These are phyloP conservation scores for Acipenser oxyrinchus DNA, from an alignment of 2,797 vertebrate species.

Conservation along the genomic window DNA sequence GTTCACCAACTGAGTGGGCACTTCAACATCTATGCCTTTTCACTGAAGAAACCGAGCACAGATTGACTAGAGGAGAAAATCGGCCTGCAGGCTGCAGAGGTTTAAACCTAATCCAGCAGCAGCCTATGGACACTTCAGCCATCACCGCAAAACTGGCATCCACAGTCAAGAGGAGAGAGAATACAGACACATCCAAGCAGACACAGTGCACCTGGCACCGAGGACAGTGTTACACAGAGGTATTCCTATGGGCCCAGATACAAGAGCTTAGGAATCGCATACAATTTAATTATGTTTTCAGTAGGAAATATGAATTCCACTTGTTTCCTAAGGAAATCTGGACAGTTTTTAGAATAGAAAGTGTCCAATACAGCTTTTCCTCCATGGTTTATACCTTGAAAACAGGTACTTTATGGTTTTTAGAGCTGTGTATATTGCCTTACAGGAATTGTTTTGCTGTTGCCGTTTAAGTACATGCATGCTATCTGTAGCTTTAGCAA, in stretches of 20 bases:
- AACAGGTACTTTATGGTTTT: slow-evolving; percentile 4
- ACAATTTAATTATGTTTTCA: slow-evolving; percentile 38
- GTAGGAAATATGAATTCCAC: slow-evolving; percentile 52
- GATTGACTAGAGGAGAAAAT: slow-evolving; percentile 90
- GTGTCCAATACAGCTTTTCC: slow-evolving; percentile 29
- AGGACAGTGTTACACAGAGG: slow-evolving; percentile 12
- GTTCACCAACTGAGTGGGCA: slow-evolving; percentile 88
- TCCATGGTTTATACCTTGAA: slow-evolving; percentile 14
- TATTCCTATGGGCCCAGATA: slow-evolving; percentile 17
- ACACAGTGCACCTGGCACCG: slow-evolving; percentile 6
- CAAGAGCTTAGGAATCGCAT: slow-evolving; percentile 23
- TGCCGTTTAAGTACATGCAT: slow-evolving; percentile 6
- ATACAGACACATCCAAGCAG: slow-evolving; percentile 13
- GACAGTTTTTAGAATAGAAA: slow-evolving; percentile 44
- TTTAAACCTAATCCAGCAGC: slow-evolving; percentile 55
- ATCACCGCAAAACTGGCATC: slow-evolving; percentile 63
- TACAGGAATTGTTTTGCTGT: slow-evolving; percentile 9
- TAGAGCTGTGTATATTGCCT: too few relatives aligned
- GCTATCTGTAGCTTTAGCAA: slow-evolving; percentile 58
- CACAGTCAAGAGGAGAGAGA: slow-evolving; percentile 28
- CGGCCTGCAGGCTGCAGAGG: slow-evolving; percentile 71
- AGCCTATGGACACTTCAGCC: slow-evolving; percentile 67
- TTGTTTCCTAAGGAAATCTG: slow-evolving; percentile 75
- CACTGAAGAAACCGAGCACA: slow-evolving; percentile 76
- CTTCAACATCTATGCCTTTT: slow-evolving; percentile 88